phyloP scores from a whole-genome alignment of 2,888 invertebrate species.

The Luffia ferchaultella region DNA sequence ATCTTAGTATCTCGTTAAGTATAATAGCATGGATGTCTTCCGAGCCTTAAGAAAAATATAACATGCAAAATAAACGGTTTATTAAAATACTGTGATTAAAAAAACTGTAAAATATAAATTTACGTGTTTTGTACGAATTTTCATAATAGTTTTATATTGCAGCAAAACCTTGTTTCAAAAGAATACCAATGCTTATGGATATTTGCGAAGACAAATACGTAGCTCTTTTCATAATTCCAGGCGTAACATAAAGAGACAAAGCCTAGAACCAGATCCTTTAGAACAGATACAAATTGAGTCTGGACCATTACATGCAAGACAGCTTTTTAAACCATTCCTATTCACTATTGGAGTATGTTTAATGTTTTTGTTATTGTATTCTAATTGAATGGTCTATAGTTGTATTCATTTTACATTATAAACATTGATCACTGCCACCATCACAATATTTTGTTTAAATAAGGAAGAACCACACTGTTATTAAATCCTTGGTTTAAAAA shows the following conservation, averaged over 20 bases:
- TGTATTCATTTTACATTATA: too few species aligned
- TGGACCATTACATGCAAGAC: slow-evolving; percentile 43
- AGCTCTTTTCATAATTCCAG: slow-evolving; percentile 42
- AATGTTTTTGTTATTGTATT: slow-evolving; percentile 7
- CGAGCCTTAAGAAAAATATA: too few species aligned
- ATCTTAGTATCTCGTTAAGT: too few species aligned
- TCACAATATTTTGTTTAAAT: too few species aligned
- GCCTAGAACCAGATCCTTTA: slow-evolving; percentile 38
- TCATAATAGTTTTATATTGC: slow-evolving; percentile 12
- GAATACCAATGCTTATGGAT: slow-evolving; percentile 13
- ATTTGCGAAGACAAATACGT: slow-evolving; percentile 30
- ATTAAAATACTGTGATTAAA: too few species aligned
- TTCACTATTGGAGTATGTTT: slow-evolving; percentile 72
- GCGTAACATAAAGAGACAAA: slow-evolving; percentile 26
- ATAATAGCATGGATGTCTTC: slow-evolving; percentile 22
- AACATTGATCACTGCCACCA: too few species aligned
- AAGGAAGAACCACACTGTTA: too few species aligned
- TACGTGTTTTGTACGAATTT: too few species aligned
- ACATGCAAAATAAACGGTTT: too few species aligned
- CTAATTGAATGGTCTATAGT: too few species aligned
- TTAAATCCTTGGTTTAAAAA: too few species aligned
- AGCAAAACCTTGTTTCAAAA: slow-evolving; percentile 7
- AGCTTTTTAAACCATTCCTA: slow-evolving; percentile 68
- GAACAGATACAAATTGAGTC: slow-evolving; percentile 44
- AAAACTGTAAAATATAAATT: too few species aligned